phyloP scores from a whole-genome alignment of 1,140 invertebrate genomes.

The Cydia amplana region DNA sequence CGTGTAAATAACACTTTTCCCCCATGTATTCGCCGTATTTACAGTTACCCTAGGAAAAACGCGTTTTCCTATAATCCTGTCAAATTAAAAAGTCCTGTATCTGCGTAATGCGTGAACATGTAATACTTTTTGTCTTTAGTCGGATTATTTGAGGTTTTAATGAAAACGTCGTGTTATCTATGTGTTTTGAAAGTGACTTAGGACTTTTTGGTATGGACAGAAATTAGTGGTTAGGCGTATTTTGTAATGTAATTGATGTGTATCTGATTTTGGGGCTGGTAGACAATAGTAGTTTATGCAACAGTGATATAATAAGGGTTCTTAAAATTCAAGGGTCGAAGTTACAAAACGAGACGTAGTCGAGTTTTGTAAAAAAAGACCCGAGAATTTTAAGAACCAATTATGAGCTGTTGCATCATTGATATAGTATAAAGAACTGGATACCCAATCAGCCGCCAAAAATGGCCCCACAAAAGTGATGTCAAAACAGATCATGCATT shows the following conservation, averaged over 20 bases:
- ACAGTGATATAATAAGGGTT: too few relatives aligned
- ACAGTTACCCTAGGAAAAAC: not conserved
- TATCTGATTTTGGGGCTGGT: conserved; percentile 3
- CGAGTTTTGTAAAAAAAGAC: too few relatives aligned
- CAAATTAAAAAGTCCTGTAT: not conserved
- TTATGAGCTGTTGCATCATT: too few relatives aligned
- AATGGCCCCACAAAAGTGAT: too few relatives aligned
- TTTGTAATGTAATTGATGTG: not conserved
- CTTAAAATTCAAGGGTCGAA: too few relatives aligned
- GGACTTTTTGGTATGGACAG: not conserved
- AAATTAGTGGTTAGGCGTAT: not conserved
- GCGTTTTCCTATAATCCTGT: not conserved
- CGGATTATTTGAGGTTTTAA: not conserved
- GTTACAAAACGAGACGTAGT: too few relatives aligned
- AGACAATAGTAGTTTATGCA: too few relatives aligned
- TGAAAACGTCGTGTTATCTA: not conserved
- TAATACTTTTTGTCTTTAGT: not conserved
- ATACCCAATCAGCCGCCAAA: too few relatives aligned
- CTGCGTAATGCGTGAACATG: not conserved
- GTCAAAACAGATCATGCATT: too few relatives aligned
- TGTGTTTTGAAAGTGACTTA: not conserved
- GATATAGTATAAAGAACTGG: too few relatives aligned
- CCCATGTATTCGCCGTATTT: not conserved
- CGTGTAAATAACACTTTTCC: not conserved
- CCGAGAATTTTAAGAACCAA: too few relatives aligned